Base-by-base conservation (phyloP, 1,140 invertebrate species). In the Trichonephila inaurata region DNA sequence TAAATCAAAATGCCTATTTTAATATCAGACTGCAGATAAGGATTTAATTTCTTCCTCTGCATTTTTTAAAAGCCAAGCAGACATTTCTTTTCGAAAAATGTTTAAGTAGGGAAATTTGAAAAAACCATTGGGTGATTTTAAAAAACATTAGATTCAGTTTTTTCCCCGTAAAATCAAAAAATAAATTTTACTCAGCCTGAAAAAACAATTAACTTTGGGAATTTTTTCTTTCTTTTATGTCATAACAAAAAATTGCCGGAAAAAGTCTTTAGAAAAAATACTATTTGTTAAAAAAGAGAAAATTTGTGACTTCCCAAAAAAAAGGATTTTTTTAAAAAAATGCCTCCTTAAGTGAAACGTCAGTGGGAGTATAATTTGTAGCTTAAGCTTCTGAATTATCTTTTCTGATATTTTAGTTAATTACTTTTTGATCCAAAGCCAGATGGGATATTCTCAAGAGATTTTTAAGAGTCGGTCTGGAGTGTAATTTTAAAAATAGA, bases 391-490 rank as follows among this genome's bases (percentile, higher is more conserved):
- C 18, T 60, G 33, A 72, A 28, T 89, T 89, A 89, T 89, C 62
- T 89, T 28, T 72, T 51, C 18, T 58, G 44, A 77, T 58, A 72
- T 69, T 89, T 88, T 89, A 58, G 88, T 77, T 89, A 89, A 89
- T 89, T 89, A 77, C 64, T 89, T 89, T 89, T 89, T 89, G 88
- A 89, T 89, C 66, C 62, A 21, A 8, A 12, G 24, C 88, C 88
- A 89, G 44, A 89, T 89, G 88, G 58, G 40, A 6, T 18, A 72
- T 72, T 89, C 86, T 44, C 86, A 88, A n/a, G 86, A 88, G 86
- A 88, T 18, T 33, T 40, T 33, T 33, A 77, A 77, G 58, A n/a
- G 16, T 28, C 24, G 21, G n/a, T 85, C 28, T n/a, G 24, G n/a
- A 60, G n/a, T 60, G 72, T 24, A 85, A 85, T 85, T 85, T 85